phyloP scores from a whole-genome alignment of 2,797 vertebrate species.

The Eulemur albifrons region DNA sequence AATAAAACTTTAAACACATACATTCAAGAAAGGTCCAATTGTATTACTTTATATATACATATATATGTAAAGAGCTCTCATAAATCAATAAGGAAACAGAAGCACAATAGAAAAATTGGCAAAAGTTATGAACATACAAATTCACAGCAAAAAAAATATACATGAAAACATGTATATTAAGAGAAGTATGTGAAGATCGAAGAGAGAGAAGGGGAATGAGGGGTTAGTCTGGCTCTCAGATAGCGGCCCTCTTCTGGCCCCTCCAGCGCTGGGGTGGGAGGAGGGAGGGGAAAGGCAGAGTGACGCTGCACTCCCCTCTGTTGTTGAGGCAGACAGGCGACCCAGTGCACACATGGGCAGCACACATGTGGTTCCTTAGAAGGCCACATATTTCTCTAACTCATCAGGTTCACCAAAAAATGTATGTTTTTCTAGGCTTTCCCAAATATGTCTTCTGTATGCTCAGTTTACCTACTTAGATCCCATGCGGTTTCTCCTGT shows the following conservation, averaged over 20 bases:
- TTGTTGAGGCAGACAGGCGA: background rate
- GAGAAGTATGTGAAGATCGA: background rate
- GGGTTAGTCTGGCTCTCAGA: background rate
- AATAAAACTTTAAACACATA: background rate
- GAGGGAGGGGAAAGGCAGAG: too few species aligned
- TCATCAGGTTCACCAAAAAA: background rate
- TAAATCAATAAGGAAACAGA: background rate
- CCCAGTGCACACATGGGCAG: too few species aligned
- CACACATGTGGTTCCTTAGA: background rate
- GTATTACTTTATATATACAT: background rate
- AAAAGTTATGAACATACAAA: background rate
- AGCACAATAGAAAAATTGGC: background rate
- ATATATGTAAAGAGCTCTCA: background rate
- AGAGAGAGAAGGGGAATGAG: background rate
- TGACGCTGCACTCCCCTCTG: too few species aligned
- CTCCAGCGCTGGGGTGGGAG: accelerated
- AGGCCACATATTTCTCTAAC: background rate
- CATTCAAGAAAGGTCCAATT: background rate
- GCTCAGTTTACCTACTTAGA: background rate
- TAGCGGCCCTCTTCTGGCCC: background rate
- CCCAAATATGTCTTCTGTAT: background rate
- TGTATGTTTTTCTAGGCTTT: background rate
- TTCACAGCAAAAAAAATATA: background rate
- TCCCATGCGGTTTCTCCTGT: background rate
- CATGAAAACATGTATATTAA: background rate